Conservation (phyloP, 2,113 vertebrate species). For the Anseranas semipalmata region DNA sequence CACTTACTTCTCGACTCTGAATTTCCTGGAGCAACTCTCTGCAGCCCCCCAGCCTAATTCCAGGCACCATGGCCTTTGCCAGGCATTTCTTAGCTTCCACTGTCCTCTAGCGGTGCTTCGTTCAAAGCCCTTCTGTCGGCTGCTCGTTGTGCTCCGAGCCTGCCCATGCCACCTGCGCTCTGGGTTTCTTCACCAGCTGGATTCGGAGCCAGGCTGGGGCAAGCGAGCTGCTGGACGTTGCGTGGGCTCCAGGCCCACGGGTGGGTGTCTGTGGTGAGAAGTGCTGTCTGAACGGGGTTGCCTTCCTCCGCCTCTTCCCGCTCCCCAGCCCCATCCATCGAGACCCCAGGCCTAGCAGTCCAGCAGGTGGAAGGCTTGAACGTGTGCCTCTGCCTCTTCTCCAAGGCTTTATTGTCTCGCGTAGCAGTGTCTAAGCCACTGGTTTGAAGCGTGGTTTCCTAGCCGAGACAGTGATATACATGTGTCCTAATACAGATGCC, state of each 20-base stretch:
- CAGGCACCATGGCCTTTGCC: neutral
- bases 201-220: neutral
- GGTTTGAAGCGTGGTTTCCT: neutral
- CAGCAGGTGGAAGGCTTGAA: no score
- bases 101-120: slow-evolving; percentile 4
- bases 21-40: neutral
- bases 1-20: neutral
- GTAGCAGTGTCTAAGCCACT: accelerated
- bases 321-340: neutral
- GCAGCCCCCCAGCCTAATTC: neutral
- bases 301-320: neutral
- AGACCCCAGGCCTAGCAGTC: neutral
- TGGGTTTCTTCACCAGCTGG: neutral
- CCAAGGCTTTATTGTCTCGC: accelerated
- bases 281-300: accelerated
- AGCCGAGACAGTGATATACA: accelerated
- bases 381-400: neutral
- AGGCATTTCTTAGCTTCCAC: neutral
- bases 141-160: accelerated
- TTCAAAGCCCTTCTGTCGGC: neutral
- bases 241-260: neutral
- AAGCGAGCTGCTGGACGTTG: neutral
- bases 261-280: neutral
- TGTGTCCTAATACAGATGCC: accelerated
- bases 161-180: accelerated